Conservation (phyloP, 1,140 invertebrate species). For the Diorhabda elongata region DNA sequence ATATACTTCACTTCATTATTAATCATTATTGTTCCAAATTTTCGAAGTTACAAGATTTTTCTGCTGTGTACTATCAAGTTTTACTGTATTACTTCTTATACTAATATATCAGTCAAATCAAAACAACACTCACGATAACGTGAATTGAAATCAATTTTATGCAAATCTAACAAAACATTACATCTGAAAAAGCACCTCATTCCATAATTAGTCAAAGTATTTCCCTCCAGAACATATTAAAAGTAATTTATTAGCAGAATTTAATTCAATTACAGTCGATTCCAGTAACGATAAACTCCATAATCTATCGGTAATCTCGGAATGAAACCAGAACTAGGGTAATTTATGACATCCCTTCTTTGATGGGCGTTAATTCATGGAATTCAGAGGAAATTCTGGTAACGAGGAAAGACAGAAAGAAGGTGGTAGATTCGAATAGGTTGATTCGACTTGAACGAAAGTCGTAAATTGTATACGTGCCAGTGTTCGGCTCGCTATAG, state of each 20-base stretch:
- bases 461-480: slow-evolving; percentile 11
- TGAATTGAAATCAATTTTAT: too few species aligned
- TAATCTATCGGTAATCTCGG: slow-evolving; percentile 13
- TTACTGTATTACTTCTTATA: too few species aligned
- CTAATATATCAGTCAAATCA: too few species aligned
- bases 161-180: too few species aligned
- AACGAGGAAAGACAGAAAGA: slow-evolving; percentile 8
- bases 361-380: slow-evolving; percentile 16
- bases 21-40: too few species aligned
- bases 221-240: slow-evolving; percentile 4
- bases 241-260: slow-evolving; percentile 13
- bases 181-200: background rate
- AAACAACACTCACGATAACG: too few species aligned
- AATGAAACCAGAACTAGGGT: slow-evolving; percentile 13
- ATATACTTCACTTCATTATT: too few species aligned
- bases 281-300: slow-evolving; percentile 13
- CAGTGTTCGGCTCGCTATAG: background rate
- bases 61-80: too few species aligned
- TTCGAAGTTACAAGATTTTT: too few species aligned
- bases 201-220: background rate
- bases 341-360: slow-evolving; percentile 14
- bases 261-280: slow-evolving; percentile 16
- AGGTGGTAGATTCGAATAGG: slow-evolving; percentile 1
- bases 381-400: background rate
- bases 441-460: slow-evolving; percentile 4